phyloP scores from a whole-genome alignment of 2,888 invertebrate genomes.

The Drosophila histrio region DNA sequence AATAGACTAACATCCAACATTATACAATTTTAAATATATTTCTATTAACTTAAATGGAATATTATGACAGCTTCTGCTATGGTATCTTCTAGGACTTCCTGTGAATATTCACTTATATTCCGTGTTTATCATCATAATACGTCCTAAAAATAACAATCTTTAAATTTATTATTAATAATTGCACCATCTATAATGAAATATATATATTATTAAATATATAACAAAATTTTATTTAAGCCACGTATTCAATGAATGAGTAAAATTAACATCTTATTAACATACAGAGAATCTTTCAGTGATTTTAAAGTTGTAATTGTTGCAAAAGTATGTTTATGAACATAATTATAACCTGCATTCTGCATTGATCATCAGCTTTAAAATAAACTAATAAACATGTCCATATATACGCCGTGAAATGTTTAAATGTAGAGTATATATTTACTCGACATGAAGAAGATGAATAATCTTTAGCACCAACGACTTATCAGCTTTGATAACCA shows the following conservation, averaged over 20 bases:
- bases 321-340: too few relatives aligned
- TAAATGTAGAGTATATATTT: too few relatives aligned
- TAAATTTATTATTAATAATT: too few relatives aligned
- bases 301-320: background rate
- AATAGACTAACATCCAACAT: too few relatives aligned
- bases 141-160: background rate
- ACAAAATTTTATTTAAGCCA: background rate
- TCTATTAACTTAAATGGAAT: constrained; percentile 24
- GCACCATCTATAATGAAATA: background rate
- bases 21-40: background rate
- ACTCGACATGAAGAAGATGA: too few relatives aligned
- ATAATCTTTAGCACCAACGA: too few relatives aligned
- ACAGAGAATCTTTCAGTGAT: background rate
- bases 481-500: too few relatives aligned
- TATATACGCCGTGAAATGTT: too few relatives aligned
- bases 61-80: background rate
- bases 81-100: constrained; percentile 14
- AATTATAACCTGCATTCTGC: background rate
- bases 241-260: background rate
- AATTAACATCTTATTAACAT: background rate
- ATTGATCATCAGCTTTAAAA: background rate
- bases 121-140: constrained; percentile 23
- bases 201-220: background rate
- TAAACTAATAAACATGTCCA: too few relatives aligned
- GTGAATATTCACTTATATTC: constrained; percentile 10